Conservation (phyloP, 30 jellyfish, hydroid and myxozoan genomes). For the Pseudorhiza aurosa region DNA sequence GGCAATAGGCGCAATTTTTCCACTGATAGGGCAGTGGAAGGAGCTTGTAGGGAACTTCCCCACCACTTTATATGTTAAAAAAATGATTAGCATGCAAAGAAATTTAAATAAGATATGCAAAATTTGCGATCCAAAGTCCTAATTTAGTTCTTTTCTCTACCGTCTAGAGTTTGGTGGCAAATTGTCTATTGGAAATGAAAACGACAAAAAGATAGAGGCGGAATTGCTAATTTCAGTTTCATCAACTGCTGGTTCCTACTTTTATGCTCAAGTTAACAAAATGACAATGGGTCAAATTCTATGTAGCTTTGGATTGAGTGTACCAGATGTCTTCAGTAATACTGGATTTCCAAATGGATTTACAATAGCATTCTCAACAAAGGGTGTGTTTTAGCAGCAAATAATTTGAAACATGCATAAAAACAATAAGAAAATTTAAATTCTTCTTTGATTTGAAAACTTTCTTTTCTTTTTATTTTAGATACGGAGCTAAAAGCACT, state of each 20-base stretch:
- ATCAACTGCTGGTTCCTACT: constrained; percentile 20
- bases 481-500: constrained; percentile 1
- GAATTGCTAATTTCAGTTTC: constrained; percentile 30
- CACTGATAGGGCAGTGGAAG: too few relatives aligned
- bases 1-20: too few relatives aligned
- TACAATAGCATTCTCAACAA: constrained; percentile 53
- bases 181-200: constrained; percentile 60
- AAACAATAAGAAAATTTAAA: too few relatives aligned
- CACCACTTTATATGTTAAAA: too few relatives aligned
- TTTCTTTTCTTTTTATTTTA: neutral
- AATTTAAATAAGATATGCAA: too few relatives aligned
- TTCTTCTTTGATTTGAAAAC: neutral
- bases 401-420: too few relatives aligned
- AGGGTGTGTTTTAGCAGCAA: too few relatives aligned
- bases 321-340: constrained; percentile 59
- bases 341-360: constrained; percentile 81
- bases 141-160: neutral
- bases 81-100: too few relatives aligned
- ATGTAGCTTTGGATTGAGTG: constrained; percentile 30
- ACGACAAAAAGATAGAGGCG: constrained; percentile 54
- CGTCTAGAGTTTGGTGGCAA: constrained; percentile 51
- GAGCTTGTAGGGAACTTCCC: too few relatives aligned
- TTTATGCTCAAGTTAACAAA: constrained; percentile 39
- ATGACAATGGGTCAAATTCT: constrained; percentile 39
- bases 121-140: too few relatives aligned